Base-by-base conservation (phyloP, 1,140 invertebrate species). In the Coptotermes formosanus region DNA sequence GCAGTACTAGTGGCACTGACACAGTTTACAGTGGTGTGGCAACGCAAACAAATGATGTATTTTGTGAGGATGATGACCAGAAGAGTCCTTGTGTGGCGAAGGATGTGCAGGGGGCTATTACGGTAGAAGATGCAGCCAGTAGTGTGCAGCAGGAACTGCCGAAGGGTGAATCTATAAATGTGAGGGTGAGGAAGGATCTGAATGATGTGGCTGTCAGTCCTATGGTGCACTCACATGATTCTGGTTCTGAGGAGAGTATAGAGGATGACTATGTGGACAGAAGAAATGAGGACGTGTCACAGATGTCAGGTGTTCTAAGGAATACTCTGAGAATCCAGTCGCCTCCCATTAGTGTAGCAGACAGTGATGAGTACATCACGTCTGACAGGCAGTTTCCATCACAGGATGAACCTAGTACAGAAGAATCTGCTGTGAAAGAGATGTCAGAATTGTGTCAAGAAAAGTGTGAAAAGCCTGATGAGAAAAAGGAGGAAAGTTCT, bases 331-430 rank as follows among this genome's bases (percentile, higher is more conserved):
- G 48, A 32, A 83, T 83, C 32, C 82, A 83, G 32, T 4, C 48
- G 16, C 82, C 82, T 32, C 82, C 82, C 4, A 19, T 83, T 9
- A 83, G 82, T 83, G 82, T 83, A 32, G 43, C 12, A 25, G n/a
- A 83, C 25, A 83, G 32, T 45, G 82, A 84, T 55, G 87, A 88
- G 45, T 87, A 86, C 83, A 88, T 88, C 44, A 86, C 82, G 11
- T 85, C 88, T 6, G 64, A 75, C 64, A 25, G n/a, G 64, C 25
- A 30, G 64, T 75, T 2, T 14, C 30, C 64, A 9, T 25, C 25
- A n/a, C 25, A 75, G n/a, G 64, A 8, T 75, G n/a, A 75, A 9
- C 9, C 64, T 30, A 30, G 64, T n/a, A 16, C n/a, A 75, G 64
- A 75, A 75, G 64, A n/a, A 30, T 3, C 64, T n/a, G 64, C 64